Conservation (phyloP, 92 coral and sea anemone species). For the Ricordea florida region DNA sequence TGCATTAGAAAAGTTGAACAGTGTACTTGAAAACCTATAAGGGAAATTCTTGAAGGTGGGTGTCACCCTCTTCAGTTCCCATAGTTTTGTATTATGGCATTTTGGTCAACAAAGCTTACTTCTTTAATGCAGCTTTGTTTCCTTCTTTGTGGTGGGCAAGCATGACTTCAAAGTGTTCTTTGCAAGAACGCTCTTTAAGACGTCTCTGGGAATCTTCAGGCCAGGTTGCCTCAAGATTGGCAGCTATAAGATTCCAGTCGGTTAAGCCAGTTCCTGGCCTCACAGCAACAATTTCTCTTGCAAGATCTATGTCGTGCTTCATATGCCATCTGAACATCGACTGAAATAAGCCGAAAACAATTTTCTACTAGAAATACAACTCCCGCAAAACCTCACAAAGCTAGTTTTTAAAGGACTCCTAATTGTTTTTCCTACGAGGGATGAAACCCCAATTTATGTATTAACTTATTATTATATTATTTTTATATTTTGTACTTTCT, state of each 20-base stretch:
- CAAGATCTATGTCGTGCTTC: too few relatives aligned
- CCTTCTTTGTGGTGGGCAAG: slow-evolving; percentile 46
- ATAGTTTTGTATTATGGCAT: neutral
- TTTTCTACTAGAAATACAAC: too few relatives aligned
- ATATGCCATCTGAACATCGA: too few relatives aligned
- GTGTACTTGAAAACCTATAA: neutral
- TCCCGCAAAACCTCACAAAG: too few relatives aligned
- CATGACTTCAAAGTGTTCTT: slow-evolving; percentile 36
- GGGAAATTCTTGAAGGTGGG: neutral
- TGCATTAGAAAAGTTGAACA: neutral
- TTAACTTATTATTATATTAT: too few relatives aligned
- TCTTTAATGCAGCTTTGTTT: slow-evolving; percentile 24
- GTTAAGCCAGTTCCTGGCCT: neutral
- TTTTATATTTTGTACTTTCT: too few relatives aligned
- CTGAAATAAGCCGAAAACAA: too few relatives aligned
- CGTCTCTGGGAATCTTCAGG: slow-evolving; percentile 1
- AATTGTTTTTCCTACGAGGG: too few relatives aligned
- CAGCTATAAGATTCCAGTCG: too few relatives aligned
- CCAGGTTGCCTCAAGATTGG: too few relatives aligned
- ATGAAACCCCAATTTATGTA: too few relatives aligned
- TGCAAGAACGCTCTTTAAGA: slow-evolving; percentile 37
- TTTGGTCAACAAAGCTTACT: slow-evolving; percentile 13
- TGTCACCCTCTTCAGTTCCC: neutral
- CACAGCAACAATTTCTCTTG: neutral
- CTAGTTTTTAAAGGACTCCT: too few relatives aligned